Evolutionary conservation across 2,797 vertebrate genomes (phyloP).

Genomic region (Helarctos malayanus): DNA sequence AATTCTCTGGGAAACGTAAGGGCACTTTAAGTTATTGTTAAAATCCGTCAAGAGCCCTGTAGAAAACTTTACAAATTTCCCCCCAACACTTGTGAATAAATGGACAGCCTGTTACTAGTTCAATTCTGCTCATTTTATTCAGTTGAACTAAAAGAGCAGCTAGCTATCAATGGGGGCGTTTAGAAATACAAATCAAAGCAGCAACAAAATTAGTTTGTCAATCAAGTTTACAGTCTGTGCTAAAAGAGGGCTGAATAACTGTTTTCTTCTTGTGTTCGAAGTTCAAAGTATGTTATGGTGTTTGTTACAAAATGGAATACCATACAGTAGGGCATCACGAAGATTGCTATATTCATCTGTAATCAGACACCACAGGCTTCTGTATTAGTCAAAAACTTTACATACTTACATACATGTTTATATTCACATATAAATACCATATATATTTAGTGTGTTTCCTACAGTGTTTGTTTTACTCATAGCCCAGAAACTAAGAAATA

Average conservation of each 20-base stretch:
- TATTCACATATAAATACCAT: too few relatives aligned
- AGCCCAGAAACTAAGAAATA: conserved; percentile 68
- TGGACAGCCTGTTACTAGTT: background rate
- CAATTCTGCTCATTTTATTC: conserved; percentile 2
- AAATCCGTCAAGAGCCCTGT: background rate
- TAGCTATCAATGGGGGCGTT: background rate
- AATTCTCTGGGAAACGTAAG: background rate
- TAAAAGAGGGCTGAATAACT: background rate
- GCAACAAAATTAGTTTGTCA: background rate
- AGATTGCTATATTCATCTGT: background rate
- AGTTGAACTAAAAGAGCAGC: conserved; percentile 8
- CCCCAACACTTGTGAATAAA: background rate
- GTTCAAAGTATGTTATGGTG: background rate
- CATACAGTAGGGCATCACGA: background rate
- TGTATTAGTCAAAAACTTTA: background rate
- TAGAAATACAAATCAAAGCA: conserved; percentile 43
- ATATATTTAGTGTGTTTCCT: background rate
- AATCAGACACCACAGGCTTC: conserved; percentile 58
- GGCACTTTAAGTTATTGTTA: background rate
- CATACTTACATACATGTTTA: too few relatives aligned
- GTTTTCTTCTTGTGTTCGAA: background rate
- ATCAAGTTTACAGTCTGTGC: background rate
- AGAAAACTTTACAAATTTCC: background rate
- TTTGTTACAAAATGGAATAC: conserved; percentile 10
- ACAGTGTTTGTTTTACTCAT: conserved; percentile 41